A percentile compares a stretch with the other conserved stretches of the same genome.
phyloP scores from a whole-genome alignment of 2,113 vertebrate species.

The Gasterosteus aculeatus region DNA sequence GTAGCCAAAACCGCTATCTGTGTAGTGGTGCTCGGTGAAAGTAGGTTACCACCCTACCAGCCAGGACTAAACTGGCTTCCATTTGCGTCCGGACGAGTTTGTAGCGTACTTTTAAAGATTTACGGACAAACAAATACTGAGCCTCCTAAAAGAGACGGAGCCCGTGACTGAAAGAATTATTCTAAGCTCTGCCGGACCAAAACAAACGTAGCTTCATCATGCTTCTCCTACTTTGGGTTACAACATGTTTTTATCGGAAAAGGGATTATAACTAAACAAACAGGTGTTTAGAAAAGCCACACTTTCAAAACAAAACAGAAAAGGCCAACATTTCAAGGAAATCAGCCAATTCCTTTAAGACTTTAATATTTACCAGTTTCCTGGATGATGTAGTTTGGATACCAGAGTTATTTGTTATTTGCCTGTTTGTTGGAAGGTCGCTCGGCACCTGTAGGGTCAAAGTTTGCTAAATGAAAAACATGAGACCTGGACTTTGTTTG shows the following conservation, averaged over 20 bases:
- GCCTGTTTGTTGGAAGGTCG: slow-evolving; percentile 33
- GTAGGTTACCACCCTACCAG: slow-evolving; percentile 42
- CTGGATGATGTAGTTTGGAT: slow-evolving; percentile 42
- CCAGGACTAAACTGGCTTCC: slow-evolving; percentile 48
- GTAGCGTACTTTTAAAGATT: no score
- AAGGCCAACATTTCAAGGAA: background rate
- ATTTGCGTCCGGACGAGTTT: slow-evolving; percentile 40
- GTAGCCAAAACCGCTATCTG: slow-evolving; percentile 56
- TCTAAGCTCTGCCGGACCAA: slow-evolving; percentile 42
- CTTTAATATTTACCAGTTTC: slow-evolving; percentile 34
- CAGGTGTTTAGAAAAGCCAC: slow-evolving; percentile 33
- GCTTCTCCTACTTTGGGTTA: slow-evolving; percentile 30
- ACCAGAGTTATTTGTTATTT: slow-evolving; percentile 40
- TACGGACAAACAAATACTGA: no score
- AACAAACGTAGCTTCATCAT: slow-evolving; percentile 8
- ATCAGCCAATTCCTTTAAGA: background rate
- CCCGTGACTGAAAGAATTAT: slow-evolving; percentile 22
- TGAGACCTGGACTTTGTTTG: background rate
- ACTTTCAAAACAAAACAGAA: slow-evolving; percentile 25
- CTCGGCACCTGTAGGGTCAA: slow-evolving; percentile 29
- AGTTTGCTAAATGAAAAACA: slow-evolving; percentile 23
- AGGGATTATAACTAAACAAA: background rate
- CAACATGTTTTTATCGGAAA: slow-evolving; percentile 10
- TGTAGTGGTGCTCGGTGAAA: slow-evolving; percentile 49
- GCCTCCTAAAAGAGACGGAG: slow-evolving; percentile 16